Evolutionary conservation across 2,113 vertebrate genomes (phyloP), one percentile per base, ranked within the genome.

Genomic region (Leucopsar rothschildi): DNA sequence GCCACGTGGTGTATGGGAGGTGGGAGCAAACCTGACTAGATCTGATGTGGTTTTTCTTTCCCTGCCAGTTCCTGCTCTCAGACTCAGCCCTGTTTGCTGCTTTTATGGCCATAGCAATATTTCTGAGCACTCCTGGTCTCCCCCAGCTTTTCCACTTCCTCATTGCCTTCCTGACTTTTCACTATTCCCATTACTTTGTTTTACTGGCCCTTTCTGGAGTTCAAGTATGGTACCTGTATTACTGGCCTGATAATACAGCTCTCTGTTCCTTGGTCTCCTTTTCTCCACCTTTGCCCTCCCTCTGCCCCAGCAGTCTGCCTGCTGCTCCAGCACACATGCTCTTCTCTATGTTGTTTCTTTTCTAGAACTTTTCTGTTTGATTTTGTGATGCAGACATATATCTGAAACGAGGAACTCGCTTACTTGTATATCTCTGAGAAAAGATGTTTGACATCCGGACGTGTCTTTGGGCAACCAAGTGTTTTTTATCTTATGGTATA

Each of bases 1-100:
- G 40, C 37, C 59, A 39, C 0, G 0, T 10, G n/a, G 21, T 9
- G 1, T 29, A 6, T 17, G 33, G 49, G 40, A 82, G 28, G 13
- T 57, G 33, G 64, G 35, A 69, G 17, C 23, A 73, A 53, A 64
- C 10, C 23, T 63, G 24, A 17, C 29, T 19, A 6, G 11, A 23
- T 72, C 33, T 82, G 40, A 14, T 31, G 25, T 7, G 33, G 3
- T 5, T 85, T 42, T 80, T 35, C 33, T 66, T 69, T 40, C 33
- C n/a, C 7, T 44, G 13, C 2, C 15, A 12, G 31, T 40, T 87
- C 25, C 87, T 80, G 20, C 37, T 66, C 59, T 61, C 0, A 0
- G 28, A 12, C 53, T 53, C 57, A 44, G 31, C 31, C 28, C 5
- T 16, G 2, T 47, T 63, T 87, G 10, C 29, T 52, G 49, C 27